These are phyloP conservation scores for Lemur catta DNA, from an alignment of 2,797 vertebrate genomes.

Conservation along the genomic window DNA sequence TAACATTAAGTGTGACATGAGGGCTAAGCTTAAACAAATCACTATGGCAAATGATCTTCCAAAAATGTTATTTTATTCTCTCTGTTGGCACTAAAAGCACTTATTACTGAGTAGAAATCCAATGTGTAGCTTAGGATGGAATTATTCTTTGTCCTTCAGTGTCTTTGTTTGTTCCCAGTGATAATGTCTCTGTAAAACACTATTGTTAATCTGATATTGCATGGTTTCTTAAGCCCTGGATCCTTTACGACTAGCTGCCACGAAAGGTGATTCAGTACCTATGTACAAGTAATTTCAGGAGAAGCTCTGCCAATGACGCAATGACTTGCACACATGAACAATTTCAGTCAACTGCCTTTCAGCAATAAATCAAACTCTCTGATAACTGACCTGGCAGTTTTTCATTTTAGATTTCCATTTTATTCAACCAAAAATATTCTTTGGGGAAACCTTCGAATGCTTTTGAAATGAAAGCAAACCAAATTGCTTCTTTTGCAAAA, in stretches of 20 bases:
- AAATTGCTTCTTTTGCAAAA: slow-evolving; percentile 42
- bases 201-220: slow-evolving; percentile 27
- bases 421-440: slow-evolving; percentile 56
- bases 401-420: slow-evolving; percentile 52
- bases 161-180: slow-evolving; percentile 39
- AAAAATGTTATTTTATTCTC: slow-evolving; percentile 37
- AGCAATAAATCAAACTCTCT: slow-evolving; percentile 49
- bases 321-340: slow-evolving; percentile 7
- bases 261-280: background rate
- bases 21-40: background rate
- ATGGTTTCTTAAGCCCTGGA: background rate
- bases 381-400: slow-evolving; percentile 54
- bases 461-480: slow-evolving; percentile 54
- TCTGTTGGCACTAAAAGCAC: background rate
- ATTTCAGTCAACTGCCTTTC: slow-evolving; percentile 56
- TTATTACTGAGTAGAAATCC: slow-evolving; percentile 34
- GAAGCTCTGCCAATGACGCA: background rate
- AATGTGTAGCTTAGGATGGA: background rate
- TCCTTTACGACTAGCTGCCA: background rate
- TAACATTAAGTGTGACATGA: background rate
- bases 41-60: background rate
- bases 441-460: slow-evolving; percentile 52
- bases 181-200: slow-evolving; percentile 43
- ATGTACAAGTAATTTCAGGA: background rate
- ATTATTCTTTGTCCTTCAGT: slow-evolving; percentile 54